phyloP scores from a whole-genome alignment of 2,113 vertebrate species.

The Pachycephala philippinensis region DNA sequence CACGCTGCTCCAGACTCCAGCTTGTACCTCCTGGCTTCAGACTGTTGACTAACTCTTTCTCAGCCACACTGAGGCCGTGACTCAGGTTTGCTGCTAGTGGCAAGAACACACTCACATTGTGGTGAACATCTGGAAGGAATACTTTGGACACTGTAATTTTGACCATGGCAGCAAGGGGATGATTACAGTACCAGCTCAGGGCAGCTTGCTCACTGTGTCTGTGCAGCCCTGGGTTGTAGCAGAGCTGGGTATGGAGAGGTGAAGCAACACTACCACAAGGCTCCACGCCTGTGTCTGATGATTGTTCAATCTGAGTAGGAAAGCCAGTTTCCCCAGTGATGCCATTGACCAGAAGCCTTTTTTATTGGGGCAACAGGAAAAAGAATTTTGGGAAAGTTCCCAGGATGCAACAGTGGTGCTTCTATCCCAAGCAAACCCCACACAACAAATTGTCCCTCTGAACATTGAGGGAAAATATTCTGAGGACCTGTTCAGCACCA shows the following conservation, averaged over 20 bases:
- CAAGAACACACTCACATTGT: neutral
- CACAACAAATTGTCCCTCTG: neutral
- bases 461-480: neutral
- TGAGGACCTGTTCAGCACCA: neutral
- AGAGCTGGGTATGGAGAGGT: neutral
- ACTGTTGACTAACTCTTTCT: neutral
- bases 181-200: neutral
- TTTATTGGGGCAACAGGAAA: neutral
- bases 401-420: neutral
- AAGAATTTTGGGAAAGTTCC: neutral
- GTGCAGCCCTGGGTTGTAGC: rapidly evolving
- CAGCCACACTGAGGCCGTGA: neutral
- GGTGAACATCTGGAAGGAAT: neutral
- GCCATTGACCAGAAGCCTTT: neutral
- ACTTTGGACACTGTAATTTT: neutral
- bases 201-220: neutral
- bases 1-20: neutral
- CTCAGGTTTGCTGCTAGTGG: neutral
- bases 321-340: neutral
- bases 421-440: neutral
- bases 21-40: neutral
- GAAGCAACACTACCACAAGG: neutral
- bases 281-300: neutral
- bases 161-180: neutral
- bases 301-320: neutral